These are phyloP conservation scores for Sphaerodactylus townsendi DNA, from an alignment of 2,113 vertebrate genomes.

Conservation along the genomic window DNA sequence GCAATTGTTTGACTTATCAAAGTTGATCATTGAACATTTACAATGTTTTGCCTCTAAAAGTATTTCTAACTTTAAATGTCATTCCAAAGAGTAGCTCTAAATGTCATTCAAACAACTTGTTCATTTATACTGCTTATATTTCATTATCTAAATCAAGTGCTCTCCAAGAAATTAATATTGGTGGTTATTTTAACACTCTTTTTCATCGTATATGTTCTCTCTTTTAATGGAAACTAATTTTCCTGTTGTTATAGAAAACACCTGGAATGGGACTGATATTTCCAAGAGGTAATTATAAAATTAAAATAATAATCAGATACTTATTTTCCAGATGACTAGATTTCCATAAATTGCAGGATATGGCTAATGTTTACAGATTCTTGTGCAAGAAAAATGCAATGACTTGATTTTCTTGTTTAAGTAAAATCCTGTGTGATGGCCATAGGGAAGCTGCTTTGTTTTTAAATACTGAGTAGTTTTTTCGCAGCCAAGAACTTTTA, in stretches of 20 bases:
- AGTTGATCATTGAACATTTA: slow-evolving; percentile 46
- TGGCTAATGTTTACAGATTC: slow-evolving; percentile 56
- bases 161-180: slow-evolving; percentile 50
- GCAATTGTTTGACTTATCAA: slow-evolving; percentile 38
- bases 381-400: slow-evolving; percentile 49
- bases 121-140: slow-evolving; percentile 53
- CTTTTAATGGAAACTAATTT: slow-evolving; percentile 78
- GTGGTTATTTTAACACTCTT: slow-evolving; percentile 22
- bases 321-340: slow-evolving; percentile 67
- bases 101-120: slow-evolving; percentile 43
- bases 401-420: slow-evolving; percentile 8
- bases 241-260: slow-evolving; percentile 76
- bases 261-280: slow-evolving; percentile 73
- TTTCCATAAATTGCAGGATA: slow-evolving; percentile 49
- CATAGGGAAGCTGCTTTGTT: not conserved
- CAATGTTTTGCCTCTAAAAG: slow-evolving; percentile 45
- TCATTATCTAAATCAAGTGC: slow-evolving; percentile 68
- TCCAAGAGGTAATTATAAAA: slow-evolving; percentile 76
- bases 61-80: slow-evolving; percentile 52
- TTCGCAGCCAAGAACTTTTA: not conserved
- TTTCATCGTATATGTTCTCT: slow-evolving; percentile 64
- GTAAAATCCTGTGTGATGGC: not conserved
- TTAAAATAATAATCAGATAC: slow-evolving; percentile 69
- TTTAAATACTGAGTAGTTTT: not conserved
- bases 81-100: slow-evolving; percentile 63